These are phyloP conservation scores for Tinea trinotella DNA, from an alignment of 2,888 invertebrate species.

Conservation along the genomic window DNA sequence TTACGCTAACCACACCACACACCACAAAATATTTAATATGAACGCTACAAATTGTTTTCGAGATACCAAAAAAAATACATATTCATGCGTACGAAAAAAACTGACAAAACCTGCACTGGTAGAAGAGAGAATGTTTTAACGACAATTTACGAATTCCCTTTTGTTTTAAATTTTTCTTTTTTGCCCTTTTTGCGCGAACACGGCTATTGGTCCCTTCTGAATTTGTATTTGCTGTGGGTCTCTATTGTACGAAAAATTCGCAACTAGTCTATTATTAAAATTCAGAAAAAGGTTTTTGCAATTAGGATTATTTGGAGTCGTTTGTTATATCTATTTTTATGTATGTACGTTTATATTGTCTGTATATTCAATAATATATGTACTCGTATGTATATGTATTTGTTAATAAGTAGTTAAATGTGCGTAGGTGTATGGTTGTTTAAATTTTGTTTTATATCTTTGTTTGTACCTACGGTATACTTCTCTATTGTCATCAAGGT, in stretches of 20 bases:
- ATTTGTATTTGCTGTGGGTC: neutral
- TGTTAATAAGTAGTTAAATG: too few relatives aligned
- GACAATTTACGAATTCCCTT: neutral
- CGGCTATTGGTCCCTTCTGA: neutral
- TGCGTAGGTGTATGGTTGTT: too few relatives aligned
- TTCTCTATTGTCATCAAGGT: neutral
- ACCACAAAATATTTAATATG: neutral
- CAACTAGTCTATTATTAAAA: too few relatives aligned
- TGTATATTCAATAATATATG: too few relatives aligned
- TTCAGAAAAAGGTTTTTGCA: too few relatives aligned
- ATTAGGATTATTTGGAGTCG: too few relatives aligned
- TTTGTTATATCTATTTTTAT: too few relatives aligned
- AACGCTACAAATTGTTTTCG: neutral
- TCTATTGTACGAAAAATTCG: too few relatives aligned
- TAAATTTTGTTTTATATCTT: too few relatives aligned
- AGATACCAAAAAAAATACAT: neutral
- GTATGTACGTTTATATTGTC: too few relatives aligned
- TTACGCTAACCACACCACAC: too few relatives aligned
- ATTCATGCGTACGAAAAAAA: neutral
- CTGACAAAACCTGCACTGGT: neutral
- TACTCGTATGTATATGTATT: too few relatives aligned
- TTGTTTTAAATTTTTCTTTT: neutral
- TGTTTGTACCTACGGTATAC: neutral
- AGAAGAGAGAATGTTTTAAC: neutral
- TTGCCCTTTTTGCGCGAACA: neutral